Conservation (phyloP, 2,888 invertebrate species). For the Melanchra persicariae region DNA sequence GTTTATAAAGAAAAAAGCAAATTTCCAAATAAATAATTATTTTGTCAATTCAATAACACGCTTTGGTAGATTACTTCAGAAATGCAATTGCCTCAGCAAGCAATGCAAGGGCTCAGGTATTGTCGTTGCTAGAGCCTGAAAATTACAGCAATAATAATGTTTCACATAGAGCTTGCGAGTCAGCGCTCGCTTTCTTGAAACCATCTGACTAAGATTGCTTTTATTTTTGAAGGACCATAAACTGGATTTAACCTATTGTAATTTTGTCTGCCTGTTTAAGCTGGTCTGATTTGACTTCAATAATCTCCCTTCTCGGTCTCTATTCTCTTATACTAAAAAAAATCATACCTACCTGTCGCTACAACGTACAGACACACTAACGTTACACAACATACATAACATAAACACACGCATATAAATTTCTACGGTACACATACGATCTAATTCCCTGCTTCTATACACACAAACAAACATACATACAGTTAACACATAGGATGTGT, state of each 20-base stretch:
- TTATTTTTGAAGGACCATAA: too few species aligned
- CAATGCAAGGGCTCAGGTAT: too few species aligned
- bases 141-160: not conserved
- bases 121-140: not conserved
- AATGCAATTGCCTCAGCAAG: not conserved
- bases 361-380: conserved; percentile 38
- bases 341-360: not conserved
- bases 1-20: too few species aligned
- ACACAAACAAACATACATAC: conserved; percentile 65
- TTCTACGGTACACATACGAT: conserved; percentile 57
- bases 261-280: too few species aligned
- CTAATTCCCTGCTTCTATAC: conserved; percentile 50
- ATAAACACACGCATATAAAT: conserved; percentile 54
- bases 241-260: too few species aligned
- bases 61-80: not conserved
- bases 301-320: too few species aligned
- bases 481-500: conserved; percentile 57
- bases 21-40: too few species aligned
- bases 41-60: too few species aligned
- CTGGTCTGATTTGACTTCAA: too few species aligned
- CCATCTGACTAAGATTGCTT: too few species aligned
- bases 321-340: too few species aligned
- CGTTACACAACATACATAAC: conserved; percentile 46
- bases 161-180: not conserved
- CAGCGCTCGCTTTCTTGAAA: too few species aligned